phyloP scores from a whole-genome alignment of 2,113 vertebrate species.

The Salminus brasiliensis region DNA sequence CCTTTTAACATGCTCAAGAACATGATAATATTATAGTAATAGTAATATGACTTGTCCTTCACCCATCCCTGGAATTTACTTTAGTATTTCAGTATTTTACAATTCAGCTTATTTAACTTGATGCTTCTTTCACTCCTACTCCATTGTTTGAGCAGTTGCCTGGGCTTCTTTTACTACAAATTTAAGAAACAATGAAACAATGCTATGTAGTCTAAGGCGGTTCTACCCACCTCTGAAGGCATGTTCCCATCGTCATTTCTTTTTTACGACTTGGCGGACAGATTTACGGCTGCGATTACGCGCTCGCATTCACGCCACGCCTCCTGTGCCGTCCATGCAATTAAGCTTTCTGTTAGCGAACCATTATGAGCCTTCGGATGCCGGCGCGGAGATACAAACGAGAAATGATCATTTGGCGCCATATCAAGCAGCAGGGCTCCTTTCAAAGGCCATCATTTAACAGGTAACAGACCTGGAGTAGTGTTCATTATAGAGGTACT shows the following conservation, averaged over 20 bases:
- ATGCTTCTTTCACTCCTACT: too few relatives aligned
- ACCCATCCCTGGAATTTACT: too few relatives aligned
- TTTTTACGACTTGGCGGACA: slow-evolving; percentile 44
- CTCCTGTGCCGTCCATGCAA: slow-evolving; percentile 50
- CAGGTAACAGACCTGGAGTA: slow-evolving; percentile 44
- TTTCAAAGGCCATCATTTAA: slow-evolving; percentile 48
- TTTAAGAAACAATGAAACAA: background rate
- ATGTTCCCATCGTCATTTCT: slow-evolving; percentile 51
- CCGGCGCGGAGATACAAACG: slow-evolving; percentile 27
- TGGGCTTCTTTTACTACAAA: background rate
- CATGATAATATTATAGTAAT: too few relatives aligned
- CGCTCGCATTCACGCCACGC: slow-evolving; percentile 55
- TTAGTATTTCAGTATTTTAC: too few relatives aligned
- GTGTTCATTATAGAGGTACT: slow-evolving; percentile 41
- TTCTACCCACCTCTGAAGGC: slow-evolving; percentile 39
- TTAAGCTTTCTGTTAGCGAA: slow-evolving; percentile 47
- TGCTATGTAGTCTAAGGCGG: background rate
- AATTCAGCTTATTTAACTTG: too few relatives aligned
- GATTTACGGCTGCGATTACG: slow-evolving; percentile 38
- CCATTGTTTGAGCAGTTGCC: background rate
- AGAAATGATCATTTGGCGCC: slow-evolving; percentile 41
- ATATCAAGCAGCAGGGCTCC: slow-evolving; percentile 36
- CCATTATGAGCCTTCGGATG: slow-evolving; percentile 41
- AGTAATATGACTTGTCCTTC: too few relatives aligned
- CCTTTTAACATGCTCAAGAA: too few relatives aligned